Percentiles rank a stretch among this genome's conserved stretches.
Evolutionary conservation across 1,140 invertebrate genomes (phyloP).

Genomic region (Asbolus verrucosus): DNA sequence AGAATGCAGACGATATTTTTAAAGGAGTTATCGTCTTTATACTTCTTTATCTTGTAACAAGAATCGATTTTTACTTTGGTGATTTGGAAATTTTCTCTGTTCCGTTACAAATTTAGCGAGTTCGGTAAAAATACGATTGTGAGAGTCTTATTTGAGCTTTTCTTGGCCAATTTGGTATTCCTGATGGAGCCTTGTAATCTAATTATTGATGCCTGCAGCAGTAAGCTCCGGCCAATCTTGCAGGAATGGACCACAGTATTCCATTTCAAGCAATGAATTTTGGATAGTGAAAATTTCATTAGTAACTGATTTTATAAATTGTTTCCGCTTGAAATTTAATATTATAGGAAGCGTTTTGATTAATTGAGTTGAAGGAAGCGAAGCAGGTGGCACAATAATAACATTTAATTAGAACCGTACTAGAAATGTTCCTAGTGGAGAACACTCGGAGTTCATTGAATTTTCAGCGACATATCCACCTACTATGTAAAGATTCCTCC

Average conservation of each 20-base stretch:
- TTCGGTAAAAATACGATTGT: no score
- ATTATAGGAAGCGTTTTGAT: constrained; percentile 14
- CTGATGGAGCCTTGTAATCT: background rate
- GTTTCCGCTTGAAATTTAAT: constrained; percentile 3
- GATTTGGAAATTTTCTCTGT: no score
- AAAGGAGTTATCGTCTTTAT: no score
- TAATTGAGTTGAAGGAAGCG: constrained; percentile 26
- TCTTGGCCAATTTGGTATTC: background rate
- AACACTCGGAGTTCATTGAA: constrained; percentile 30
- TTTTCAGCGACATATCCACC: no score
- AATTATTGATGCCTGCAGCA: constrained; percentile 5
- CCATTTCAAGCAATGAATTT: background rate
- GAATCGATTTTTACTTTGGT: no score
- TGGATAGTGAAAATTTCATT: constrained; percentile 4
- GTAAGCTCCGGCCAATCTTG: background rate
- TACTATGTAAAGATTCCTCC: no score
- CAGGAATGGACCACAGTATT: no score
- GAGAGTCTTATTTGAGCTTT: no score
- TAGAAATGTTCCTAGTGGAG: constrained; percentile 20
- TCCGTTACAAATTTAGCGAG: no score
- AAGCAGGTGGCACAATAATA: constrained; percentile 31
- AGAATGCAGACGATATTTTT: no score
- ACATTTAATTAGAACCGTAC: constrained; percentile 30
- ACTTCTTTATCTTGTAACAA: no score
- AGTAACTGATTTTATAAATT: constrained; percentile 7